Percentiles rank a stretch among this genome's conserved stretches.
These are phyloP conservation scores for Apogon talboti DNA, from an alignment of 2,797 vertebrate species.

Conservation along the genomic window DNA sequence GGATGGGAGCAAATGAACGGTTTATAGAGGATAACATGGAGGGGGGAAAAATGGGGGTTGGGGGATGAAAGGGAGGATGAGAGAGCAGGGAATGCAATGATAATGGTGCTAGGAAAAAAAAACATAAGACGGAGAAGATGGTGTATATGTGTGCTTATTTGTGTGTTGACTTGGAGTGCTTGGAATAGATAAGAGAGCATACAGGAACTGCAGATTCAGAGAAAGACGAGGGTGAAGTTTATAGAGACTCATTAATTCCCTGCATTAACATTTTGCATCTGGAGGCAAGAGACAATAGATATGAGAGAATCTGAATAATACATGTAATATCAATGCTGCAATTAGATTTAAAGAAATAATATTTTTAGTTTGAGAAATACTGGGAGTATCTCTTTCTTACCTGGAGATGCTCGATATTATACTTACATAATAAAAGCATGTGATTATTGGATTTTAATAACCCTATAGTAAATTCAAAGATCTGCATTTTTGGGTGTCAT, in stretches of 20 bases:
- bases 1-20: slow-evolving; percentile 12
- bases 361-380: slow-evolving; percentile 9
- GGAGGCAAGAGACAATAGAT: slow-evolving; percentile 48
- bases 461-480: background rate
- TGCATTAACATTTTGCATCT: slow-evolving; percentile 66
- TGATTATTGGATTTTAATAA: background rate
- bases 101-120: slow-evolving; percentile 31
- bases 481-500: background rate
- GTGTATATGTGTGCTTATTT: slow-evolving; percentile 20
- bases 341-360: slow-evolving; percentile 58
- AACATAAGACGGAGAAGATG: slow-evolving; percentile 5
- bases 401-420: background rate
- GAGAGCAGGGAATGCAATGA: slow-evolving; percentile 22
- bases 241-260: slow-evolving; percentile 57
- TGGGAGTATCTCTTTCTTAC: slow-evolving; percentile 4
- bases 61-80: slow-evolving; percentile 10
- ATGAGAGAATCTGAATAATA: slow-evolving; percentile 62
- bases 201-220: slow-evolving; percentile 51
- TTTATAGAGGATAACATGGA: slow-evolving; percentile 10
- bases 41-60: slow-evolving; percentile 2
- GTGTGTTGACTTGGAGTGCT: slow-evolving; percentile 19
- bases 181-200: slow-evolving; percentile 39
- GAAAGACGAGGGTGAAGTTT: slow-evolving; percentile 29
- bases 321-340: slow-evolving; percentile 54
- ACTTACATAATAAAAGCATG: background rate